A percentile compares a stretch with the other conserved stretches of the same genome.
phyloP scores from a whole-genome alignment of 2,797 vertebrate genomes.

The Sandelia bainsii region DNA sequence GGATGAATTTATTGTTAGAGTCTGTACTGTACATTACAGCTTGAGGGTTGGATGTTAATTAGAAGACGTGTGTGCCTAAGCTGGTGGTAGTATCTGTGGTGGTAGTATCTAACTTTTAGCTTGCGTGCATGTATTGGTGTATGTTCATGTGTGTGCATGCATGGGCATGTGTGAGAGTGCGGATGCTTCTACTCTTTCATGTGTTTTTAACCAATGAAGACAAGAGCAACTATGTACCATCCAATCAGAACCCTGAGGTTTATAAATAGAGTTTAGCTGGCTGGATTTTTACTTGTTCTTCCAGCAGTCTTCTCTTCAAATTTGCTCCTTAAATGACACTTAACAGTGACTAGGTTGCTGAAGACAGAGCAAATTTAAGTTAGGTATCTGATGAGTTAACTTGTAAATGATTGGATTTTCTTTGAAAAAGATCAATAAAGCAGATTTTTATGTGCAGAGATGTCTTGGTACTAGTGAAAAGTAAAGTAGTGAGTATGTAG shows the following conservation, averaged over 20 bases:
- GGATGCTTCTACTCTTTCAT: slow-evolving; percentile 69
- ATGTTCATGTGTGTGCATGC: neutral
- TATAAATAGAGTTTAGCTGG: slow-evolving; percentile 78
- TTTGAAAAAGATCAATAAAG: neutral
- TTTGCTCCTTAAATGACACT: slow-evolving; percentile 46
- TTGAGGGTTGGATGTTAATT: slow-evolving; percentile 71
- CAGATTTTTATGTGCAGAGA: neutral
- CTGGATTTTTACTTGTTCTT: slow-evolving; percentile 58
- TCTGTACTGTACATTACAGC: slow-evolving; percentile 66
- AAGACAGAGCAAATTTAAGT: slow-evolving; percentile 33
- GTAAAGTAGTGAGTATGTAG: neutral
- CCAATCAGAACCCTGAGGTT: slow-evolving; percentile 75
- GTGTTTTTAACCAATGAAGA: slow-evolving; percentile 74
- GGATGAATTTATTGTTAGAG: slow-evolving; percentile 64
- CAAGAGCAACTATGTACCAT: slow-evolving; percentile 29
- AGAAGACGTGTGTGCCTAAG: slow-evolving; percentile 64
- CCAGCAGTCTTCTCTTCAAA: slow-evolving; percentile 35
- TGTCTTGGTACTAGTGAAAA: slow-evolving; percentile 19
- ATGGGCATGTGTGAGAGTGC: neutral
- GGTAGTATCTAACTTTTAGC: slow-evolving; percentile 23
- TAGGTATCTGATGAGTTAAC: slow-evolving; percentile 8
- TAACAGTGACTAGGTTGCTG: neutral
- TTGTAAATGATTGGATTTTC: slow-evolving; percentile 6
- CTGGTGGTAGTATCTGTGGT: slow-evolving; percentile 50
- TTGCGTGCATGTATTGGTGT: neutral